These are phyloP conservation scores for Aproaerema taeniolella DNA, from an alignment of 2,888 invertebrate genomes.

Conservation along the genomic window DNA sequence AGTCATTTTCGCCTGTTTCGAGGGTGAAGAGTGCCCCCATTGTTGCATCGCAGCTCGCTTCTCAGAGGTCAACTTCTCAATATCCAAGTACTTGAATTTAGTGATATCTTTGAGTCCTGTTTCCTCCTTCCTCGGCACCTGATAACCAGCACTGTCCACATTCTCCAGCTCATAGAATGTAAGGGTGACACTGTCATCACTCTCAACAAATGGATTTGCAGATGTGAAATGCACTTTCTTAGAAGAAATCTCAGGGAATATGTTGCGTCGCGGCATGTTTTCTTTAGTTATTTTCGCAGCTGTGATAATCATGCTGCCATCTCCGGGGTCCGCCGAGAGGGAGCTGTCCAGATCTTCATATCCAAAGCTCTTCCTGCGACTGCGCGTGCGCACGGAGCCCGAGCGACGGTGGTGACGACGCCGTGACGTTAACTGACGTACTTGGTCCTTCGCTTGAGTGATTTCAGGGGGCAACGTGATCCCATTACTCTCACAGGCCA, in stretches of 20 bases:
- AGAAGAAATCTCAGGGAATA: conserved; percentile 53
- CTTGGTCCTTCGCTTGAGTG: conserved; percentile 30
- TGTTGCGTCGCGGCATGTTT: conserved; percentile 61
- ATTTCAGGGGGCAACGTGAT: conserved; percentile 62
- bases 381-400: conserved; percentile 41
- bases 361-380: conserved; percentile 49
- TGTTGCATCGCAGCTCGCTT: conserved; percentile 49
- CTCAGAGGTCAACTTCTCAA: conserved; percentile 51
- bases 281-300: conserved; percentile 66
- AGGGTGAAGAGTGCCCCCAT: conserved; percentile 59
- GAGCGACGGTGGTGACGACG: conserved; percentile 47
- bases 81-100: conserved; percentile 66
- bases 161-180: conserved; percentile 68
- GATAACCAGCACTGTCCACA: conserved; percentile 40
- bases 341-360: conserved; percentile 79
- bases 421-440: conserved; percentile 33
- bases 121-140: conserved; percentile 33
- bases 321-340: conserved; percentile 76
- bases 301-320: conserved; percentile 72
- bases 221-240: conserved; percentile 70
- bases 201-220: conserved; percentile 63
- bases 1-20: conserved; percentile 53
- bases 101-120: conserved; percentile 44
- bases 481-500: conserved; percentile 52
- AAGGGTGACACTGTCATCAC: conserved; percentile 68